Evolutionary conservation across 2,113 vertebrate species (phyloP).

Genomic region (Falcunculus frontatus): DNA sequence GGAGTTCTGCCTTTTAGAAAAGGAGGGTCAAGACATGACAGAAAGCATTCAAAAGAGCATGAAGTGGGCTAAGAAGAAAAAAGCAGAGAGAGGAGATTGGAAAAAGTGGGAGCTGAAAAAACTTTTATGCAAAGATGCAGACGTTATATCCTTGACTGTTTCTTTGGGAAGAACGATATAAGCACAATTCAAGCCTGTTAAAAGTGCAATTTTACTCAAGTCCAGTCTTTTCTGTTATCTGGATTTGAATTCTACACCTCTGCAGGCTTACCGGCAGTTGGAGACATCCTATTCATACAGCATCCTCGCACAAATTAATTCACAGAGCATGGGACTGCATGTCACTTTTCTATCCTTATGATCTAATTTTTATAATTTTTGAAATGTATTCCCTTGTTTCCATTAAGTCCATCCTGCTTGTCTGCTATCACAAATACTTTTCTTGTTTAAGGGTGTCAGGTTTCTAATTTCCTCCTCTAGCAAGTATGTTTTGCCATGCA

Average conservation of each 20-base stretch:
- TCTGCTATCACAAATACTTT: not conserved
- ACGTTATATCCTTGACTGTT: not conserved
- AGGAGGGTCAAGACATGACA: not conserved
- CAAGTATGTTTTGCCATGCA: not conserved
- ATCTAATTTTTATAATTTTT: not conserved
- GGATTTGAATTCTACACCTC: not conserved
- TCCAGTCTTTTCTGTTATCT: not conserved
- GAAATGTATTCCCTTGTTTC: not conserved
- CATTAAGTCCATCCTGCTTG: not conserved
- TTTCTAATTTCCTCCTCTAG: not conserved
- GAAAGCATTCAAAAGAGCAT: not conserved
- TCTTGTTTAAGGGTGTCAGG: not conserved
- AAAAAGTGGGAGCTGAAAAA: not conserved
- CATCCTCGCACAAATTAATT: not conserved
- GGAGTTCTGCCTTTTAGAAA: not conserved
- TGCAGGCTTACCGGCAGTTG: not conserved
- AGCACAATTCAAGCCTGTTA: not conserved
- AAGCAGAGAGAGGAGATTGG: not conserved
- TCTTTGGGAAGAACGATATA: not conserved
- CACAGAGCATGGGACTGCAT: not conserved
- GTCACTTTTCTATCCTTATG: not conserved
- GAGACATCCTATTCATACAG: not conserved
- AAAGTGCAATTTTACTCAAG: not conserved
- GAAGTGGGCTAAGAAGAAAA: not conserved
- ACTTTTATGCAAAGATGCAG: not conserved